Evolutionary conservation across 2,888 invertebrate species (phyloP), one percentile per base, ranked within the genome.

Genomic region (Myathropa florea): DNA sequence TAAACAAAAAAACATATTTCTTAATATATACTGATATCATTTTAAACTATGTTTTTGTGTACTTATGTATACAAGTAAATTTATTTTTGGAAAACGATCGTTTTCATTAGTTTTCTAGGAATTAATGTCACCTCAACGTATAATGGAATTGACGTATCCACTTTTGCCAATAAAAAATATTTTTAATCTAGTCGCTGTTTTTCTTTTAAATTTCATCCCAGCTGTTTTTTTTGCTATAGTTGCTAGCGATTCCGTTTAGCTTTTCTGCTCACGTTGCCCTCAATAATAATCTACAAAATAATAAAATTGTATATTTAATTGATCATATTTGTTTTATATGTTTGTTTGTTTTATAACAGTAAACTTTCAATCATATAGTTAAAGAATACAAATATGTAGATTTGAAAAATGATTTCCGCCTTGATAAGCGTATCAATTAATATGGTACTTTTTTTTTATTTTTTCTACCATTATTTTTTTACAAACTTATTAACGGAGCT

Each of bases 241-340:
- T 92, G 92, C 91, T 92, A 92, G 91, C 92, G 93, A 90, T 91
- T 92, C 89, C 93, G 88, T 90, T 92, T 92, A 28, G 92, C 91
- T 89, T 92, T 92, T 89, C 93, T 91, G 90, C 92, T 92, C 76
- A 93, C 92, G 89, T 93, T 92, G 67, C 93, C 93, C 88, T 92
- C 92, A 89, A 92, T 92, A 84, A 92, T 92, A 70, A 92, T 92
- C 92, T 92, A 80, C 0, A 4, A 78, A 79, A 57, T 46, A 63
- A 73, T 53, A 30, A 83, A 73, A 84, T 64, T 33, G 68, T 55
- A 46, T 24, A 6, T 23, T 68, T 46, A 30, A 63, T 3, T 7
- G 39, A 72, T 57, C 3, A 14, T 3, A 72, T 33, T 10, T 1
- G 30, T 65, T 4, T 10, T n/a, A n/a, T n/a, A n/a, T n/a, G n/a